Percentiles rank a stretch among this genome's conserved stretches.
phyloP scores from a whole-genome alignment of 2,888 invertebrate genomes.

The Cheilosia urbana region DNA sequence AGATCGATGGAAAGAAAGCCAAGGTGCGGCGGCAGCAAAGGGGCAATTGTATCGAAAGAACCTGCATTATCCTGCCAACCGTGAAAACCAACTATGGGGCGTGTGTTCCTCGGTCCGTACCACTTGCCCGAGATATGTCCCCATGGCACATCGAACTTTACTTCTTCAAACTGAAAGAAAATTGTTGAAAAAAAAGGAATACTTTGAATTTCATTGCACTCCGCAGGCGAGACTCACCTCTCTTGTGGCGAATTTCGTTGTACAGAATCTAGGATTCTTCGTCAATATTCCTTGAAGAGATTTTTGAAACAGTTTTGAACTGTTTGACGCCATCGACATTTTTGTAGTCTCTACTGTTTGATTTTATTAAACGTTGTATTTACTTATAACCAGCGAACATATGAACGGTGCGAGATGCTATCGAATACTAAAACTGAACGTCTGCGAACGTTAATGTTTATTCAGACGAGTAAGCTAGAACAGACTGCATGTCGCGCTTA shows the following conservation, averaged over 20 bases:
- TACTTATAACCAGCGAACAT: background rate
- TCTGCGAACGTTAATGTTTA: background rate
- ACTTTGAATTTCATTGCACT: background rate
- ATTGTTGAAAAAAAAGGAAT: too few relatives aligned
- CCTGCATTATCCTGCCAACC: constrained; percentile 92
- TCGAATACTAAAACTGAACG: background rate
- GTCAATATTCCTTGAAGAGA: constrained; percentile 26
- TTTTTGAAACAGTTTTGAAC: constrained; percentile 19
- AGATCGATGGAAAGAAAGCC: constrained; percentile 87
- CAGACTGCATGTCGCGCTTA: background rate
- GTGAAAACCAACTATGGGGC: constrained; percentile 89
- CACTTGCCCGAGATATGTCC: constrained; percentile 89
- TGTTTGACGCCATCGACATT: constrained; percentile 9
- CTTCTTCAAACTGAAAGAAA: constrained; percentile 85
- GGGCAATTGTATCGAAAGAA: constrained; percentile 88
- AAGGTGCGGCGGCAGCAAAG: constrained; percentile 85
- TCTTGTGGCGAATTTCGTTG: background rate
- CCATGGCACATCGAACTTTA: constrained; percentile 88
- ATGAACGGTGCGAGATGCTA: background rate
- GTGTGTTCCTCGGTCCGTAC: constrained; percentile 87
- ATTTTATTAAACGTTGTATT: background rate
- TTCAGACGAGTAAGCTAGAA: background rate
- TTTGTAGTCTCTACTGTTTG: background rate
- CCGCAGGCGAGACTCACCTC: background rate
- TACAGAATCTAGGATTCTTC: background rate